Evolutionary conservation across 2,113 vertebrate species (phyloP).

Genomic region (Scartelaos histophorus): DNA sequence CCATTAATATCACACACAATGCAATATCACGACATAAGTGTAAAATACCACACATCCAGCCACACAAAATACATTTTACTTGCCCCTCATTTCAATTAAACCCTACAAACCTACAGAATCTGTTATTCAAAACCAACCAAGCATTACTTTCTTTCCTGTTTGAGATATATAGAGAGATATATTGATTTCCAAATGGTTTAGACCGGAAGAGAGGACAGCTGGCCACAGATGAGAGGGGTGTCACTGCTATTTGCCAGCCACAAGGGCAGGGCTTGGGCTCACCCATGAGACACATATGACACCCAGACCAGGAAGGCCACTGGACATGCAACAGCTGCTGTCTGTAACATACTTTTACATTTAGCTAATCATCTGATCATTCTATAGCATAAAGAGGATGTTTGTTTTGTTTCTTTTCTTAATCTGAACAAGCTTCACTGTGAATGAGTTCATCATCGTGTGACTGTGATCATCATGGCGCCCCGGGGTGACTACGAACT

Average conservation of each 20-base stretch:
- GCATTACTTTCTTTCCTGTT: neutral
- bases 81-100: neutral
- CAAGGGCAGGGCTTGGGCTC: slow-evolving; percentile 21
- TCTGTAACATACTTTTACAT: slow-evolving; percentile 14
- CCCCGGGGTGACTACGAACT: slow-evolving; percentile 20
- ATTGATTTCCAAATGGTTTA: slow-evolving; percentile 31
- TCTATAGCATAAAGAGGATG: neutral
- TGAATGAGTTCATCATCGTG: slow-evolving; percentile 39
- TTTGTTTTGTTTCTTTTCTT: slow-evolving; percentile 20
- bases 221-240: slow-evolving; percentile 52
- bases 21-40: neutral
- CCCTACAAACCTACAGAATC: slow-evolving; percentile 4
- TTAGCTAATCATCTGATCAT: neutral
- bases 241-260: slow-evolving; percentile 58
- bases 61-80: neutral
- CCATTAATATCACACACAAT: no score
- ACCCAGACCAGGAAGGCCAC: slow-evolving; percentile 45
- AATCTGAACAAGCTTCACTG: slow-evolving; percentile 7
- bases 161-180: neutral
- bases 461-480: slow-evolving; percentile 14
- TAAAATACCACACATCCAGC: neutral
- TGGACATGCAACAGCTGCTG: slow-evolving; percentile 59
- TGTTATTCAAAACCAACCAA: neutral
- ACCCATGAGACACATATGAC: slow-evolving; percentile 28
- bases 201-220: slow-evolving; percentile 63